These are phyloP conservation scores for Orgyia antiqua DNA, from an alignment of 2,888 invertebrate genomes.

Conservation along the genomic window DNA sequence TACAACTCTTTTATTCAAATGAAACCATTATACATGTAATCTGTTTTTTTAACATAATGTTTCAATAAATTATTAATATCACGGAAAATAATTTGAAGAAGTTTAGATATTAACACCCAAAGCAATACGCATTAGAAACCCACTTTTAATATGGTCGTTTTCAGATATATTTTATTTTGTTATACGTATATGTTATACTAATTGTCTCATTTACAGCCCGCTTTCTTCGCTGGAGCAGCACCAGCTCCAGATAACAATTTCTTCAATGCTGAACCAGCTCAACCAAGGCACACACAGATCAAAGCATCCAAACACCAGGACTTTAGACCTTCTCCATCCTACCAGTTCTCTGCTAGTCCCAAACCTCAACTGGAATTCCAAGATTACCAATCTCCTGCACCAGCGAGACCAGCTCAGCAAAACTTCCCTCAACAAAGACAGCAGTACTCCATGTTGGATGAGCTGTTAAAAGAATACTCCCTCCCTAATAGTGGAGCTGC, in stretches of 20 bases:
- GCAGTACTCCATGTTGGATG: constrained; percentile 81
- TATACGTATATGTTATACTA: no score
- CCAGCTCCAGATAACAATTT: constrained; percentile 47
- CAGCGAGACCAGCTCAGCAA: constrained; percentile 22
- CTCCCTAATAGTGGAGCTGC: constrained; percentile 83
- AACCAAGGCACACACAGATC: constrained; percentile 26
- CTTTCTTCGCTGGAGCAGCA: constrained; percentile 66
- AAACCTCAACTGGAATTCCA: constrained; percentile 41
- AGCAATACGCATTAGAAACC: no score
- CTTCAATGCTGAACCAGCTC: constrained; percentile 55
- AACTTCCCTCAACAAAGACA: constrained; percentile 24
- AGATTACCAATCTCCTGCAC: constrained; percentile 22
- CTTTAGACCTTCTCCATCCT: constrained; percentile 44
- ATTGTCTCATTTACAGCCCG: no score
- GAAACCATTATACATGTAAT: no score
- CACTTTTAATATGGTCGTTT: no score
- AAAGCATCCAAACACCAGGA: constrained; percentile 48
- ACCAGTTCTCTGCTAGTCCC: constrained; percentile 30
- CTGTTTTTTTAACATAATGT: no score
- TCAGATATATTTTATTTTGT: no score
- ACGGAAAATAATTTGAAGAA: no score
- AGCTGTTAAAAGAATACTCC: constrained; percentile 88
- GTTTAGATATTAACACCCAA: no score
- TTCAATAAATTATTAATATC: no score
- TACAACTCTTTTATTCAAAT: no score